Evolutionary conservation across 2,888 invertebrate genomes (phyloP), one percentile per base, ranked within the genome.

Genomic region (Ceriagrion tenellum): DNA sequence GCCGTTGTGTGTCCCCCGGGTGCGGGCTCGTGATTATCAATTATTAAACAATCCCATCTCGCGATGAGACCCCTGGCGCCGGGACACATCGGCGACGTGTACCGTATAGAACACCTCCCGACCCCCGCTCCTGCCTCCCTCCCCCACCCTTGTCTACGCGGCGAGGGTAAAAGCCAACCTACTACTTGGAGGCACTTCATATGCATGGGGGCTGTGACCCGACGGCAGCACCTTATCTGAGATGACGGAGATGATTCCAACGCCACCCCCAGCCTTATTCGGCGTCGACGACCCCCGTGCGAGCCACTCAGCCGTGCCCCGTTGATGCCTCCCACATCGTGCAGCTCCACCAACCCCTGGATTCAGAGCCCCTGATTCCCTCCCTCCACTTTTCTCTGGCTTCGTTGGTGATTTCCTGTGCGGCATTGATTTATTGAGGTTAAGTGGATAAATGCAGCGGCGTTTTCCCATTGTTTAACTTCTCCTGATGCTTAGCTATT

Each of bases 181-280:
- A 26, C 47, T 47, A 47, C 69, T 69, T n/a, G n/a, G 69, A 6
- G 69, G 69, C 69, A 69, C 69, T 69, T 69, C 69, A 69, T 69
- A 69, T 69, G 69, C 69, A 69, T 69, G 69, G n/a, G 69, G 69
- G n/a, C 69, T n/a, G n/a, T 26, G 69, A 69, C 69, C 69, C 69
- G 69, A 69, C 10, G 4, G 69, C 69, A n/a, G 26, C 69, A 12
- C 69, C 69, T 69, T 69, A 69, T 69, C 69, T 69, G n/a, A 69
- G 69, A 69, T 69, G 69, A 69, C 69, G 69, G 69, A 69, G 69
- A 69, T n/a, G 69, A 10, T 26, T 26, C 69, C n/a, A n/a, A n/a
- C 69, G 69, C 69, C 69, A 10, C 4, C 26, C 18, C 59, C 47
- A 47, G 8, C 47, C 59, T 20, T 20, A 18, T 20, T 59, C 59